Evolutionary conservation across 2,888 invertebrate species (phyloP), one percentile per base, ranked within the genome.

Genomic region (Dusona sp.): DNA sequence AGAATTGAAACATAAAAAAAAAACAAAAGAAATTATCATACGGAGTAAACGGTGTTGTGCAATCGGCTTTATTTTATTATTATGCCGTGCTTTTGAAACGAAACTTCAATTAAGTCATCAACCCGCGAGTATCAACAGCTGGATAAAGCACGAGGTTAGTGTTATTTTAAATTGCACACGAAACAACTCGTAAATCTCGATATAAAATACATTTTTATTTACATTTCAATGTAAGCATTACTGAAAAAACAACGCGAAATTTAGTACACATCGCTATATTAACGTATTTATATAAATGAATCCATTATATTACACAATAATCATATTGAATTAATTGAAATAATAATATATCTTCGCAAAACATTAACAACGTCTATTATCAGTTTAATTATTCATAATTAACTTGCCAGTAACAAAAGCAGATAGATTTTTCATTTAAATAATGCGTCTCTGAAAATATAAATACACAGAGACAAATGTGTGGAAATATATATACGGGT

Each of bases 141-240:
- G 67, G 82, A 75, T 82, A 75, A 68, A 75, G 25, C 33, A 67
- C 74, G 57, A 68, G 82, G 82, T 82, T 48, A 4, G 81, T 81
- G n/a, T 33, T 11, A 61, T 75, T 42, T 42, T 42, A 11, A 42
- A 42, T 42, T 1, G 3, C 11, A 42, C 42, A 13, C 11, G 11
- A 42, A 13, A 42, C 16, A 6, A 19, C 25, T 70, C 45, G 7
- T 19, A 13, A 0, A 57, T 57, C 25, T 29, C 22, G 3, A 25
- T 57, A 4, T 22, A 54, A n/a, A 19, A 9, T 13, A 19, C 13
- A 22, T 57, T 25, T 57, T 25, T 57, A 25, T 57, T 57, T 57
- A 57, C 57, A 22, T 54, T 11, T 1, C 3, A 57, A 25, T n/a
- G n/a, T 4, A 57, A 25, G 25, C 13, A 25, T 13, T 11, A 13